Conservation (phyloP, 2,888 invertebrate genomes). For the Ypsolopha sequella region DNA sequence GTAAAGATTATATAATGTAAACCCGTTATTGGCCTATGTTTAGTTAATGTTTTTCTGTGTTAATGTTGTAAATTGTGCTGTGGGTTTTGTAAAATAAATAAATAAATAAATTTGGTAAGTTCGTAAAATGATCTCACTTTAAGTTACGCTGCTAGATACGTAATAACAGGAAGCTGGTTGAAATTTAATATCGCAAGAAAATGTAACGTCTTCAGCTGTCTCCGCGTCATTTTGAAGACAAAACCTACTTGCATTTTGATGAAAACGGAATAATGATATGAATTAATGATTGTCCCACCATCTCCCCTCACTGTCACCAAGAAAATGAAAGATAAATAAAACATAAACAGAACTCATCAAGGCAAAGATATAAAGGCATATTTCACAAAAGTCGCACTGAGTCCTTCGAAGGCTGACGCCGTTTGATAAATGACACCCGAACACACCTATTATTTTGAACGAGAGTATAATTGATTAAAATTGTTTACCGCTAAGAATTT, state of each 20-base stretch:
- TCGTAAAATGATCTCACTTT: too few relatives aligned
- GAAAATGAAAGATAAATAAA: conserved; percentile 2
- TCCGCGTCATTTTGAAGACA: neutral
- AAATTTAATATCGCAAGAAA: too few relatives aligned
- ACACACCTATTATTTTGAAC: neutral
- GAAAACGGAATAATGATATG: neutral
- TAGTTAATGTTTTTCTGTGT: too few relatives aligned
- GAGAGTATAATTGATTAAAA: neutral
- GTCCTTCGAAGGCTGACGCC: neutral
- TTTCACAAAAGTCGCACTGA: conserved; percentile 1
- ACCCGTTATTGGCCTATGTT: too few relatives aligned
- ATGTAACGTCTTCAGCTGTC: too few relatives aligned
- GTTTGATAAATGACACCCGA: conserved; percentile 2
- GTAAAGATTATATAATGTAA: too few relatives aligned
- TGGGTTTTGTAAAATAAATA: too few relatives aligned
- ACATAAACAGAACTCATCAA: neutral
- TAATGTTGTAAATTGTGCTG: too few relatives aligned
- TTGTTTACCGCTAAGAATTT: neutral
- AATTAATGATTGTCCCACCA: conserved; percentile 1
- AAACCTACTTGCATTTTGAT: neutral
- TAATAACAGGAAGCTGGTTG: too few relatives aligned
- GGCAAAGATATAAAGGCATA: neutral
- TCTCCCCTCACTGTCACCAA: neutral
- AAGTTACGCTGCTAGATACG: too few relatives aligned
- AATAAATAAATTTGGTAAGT: too few relatives aligned